Base-by-base conservation (phyloP, 2,113 vertebrate genomes). In the Grallaria varia region DNA sequence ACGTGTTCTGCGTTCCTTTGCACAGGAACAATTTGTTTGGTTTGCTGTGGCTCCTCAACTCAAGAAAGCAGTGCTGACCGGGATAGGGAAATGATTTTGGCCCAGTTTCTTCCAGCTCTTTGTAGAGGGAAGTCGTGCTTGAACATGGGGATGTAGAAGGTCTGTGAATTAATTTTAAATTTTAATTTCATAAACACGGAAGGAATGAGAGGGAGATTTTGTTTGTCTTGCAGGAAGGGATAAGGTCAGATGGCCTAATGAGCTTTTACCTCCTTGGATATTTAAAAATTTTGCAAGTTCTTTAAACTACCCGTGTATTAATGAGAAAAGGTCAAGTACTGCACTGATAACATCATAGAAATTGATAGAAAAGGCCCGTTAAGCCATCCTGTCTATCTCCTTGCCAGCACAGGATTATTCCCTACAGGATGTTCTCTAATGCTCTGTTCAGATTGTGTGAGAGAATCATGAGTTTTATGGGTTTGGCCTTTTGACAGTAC, bases 401-500 rank as follows among this genome's bases (percentile, higher is more conserved):
- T 67, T 90, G 86, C 92, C 84, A 97, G 66, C 14, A 49, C 3
- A 55, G 63, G 62, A 59, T 94, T 95, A 85, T 83, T 97, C 93
- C 67, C 74, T 50, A 23, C 31, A 62, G 90, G 44, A 14, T 37
- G 52, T 85, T 93, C 91, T 81, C 78, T 86, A 56, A 69, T 56
- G 45, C 39, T 94, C 3, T 3, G 16, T 79, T 96, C 85, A 77
- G 9, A 14, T 86, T 59, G 53, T 83, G 31, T 78, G 90, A 81
- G 78, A 84, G 60, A 90, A 58, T 68, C 21, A 24, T 19, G 62
- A 78, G 30, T 80, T 95, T 97, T 94, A 97, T 81, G 86, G 39
- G 24, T 63, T 95, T 96, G 75, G 86, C 96, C 84, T 94, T 74
- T 90, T 94, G 94, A 90, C 87, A 90, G 56, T 66, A 56, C 22